Evolutionary conservation across 1,140 invertebrate genomes (phyloP).

Genomic region (Drosophila jambulina): DNA sequence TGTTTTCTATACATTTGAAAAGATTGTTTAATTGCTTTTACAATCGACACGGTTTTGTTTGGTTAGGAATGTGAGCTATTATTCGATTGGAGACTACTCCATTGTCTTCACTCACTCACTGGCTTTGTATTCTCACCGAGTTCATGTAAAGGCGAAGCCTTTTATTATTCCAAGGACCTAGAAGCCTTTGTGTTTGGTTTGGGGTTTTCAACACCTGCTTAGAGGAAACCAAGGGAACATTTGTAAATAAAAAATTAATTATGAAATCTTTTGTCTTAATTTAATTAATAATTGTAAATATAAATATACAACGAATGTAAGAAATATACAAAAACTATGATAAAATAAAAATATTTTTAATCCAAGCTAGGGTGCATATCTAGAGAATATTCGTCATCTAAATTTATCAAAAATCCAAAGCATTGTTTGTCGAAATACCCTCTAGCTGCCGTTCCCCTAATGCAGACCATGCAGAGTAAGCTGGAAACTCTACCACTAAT

Average conservation of each 20-base stretch:
- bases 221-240: neutral
- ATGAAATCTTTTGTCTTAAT: neutral
- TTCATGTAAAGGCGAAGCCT: neutral
- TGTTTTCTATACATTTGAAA: slow-evolving; percentile 12
- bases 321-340: neutral
- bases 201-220: neutral
- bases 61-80: neutral
- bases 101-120: slow-evolving; percentile 7
- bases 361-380: too few species aligned
- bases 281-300: too few species aligned
- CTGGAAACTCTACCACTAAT: slow-evolving; percentile 20
- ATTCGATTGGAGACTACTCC: slow-evolving; percentile 8
- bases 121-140: neutral
- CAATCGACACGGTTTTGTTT: slow-evolving; percentile 1
- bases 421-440: neutral
- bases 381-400: too few species aligned
- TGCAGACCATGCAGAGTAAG: neutral
- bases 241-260: neutral
- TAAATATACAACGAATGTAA: too few species aligned
- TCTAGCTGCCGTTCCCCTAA: neutral
- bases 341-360: neutral
- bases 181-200: neutral
- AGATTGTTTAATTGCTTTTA: slow-evolving; percentile 8
- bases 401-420: neutral
- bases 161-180: neutral